Evolutionary conservation across 2,113 vertebrate genomes (phyloP), one percentile per base, ranked within the genome.

Genomic region (Corythaixoides concolor): DNA sequence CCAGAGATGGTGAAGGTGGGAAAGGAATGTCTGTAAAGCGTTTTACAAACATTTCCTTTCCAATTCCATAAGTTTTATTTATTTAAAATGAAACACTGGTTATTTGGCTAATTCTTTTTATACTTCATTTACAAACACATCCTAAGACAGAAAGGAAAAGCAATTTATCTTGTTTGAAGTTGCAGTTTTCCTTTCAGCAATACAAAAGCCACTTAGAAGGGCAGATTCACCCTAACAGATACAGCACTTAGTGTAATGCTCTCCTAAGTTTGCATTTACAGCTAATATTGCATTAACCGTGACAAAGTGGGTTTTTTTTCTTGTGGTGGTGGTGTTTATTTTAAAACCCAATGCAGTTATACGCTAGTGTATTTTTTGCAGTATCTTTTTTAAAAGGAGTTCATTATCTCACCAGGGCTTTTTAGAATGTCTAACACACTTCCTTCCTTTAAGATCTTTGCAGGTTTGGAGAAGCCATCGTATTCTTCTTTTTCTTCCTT

Each of bases 341-440:
- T 69, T 9, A 12, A 39, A 74, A 88, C 86, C 37, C 32, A 41
- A 39, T 58, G 28, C 18, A 50, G n/a, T 39, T 72, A 45, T 3
- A 50, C 5, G 20, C 41, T 56, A 78, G 27, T 8, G 1, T 45
- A 37, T 45, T 67, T 93, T 62, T 35, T 32, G 28, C 64, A 88
- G 1, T 41, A 11, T 55, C 14, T 35, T 83, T 83, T 81, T 82
- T 39, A n/a, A 20, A 62, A 47, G 12, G 26, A 88, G 28, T 37
- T 84, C 17, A 60, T 77, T 58, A 63, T 96, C 98, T 98, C 76
- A 99, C 99, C 99, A 67, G 99, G 98, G 41, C 94, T 98, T 96
- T 99, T 99, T 49, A 99, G 98, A 96, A 99, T 94, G 97, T 99
- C 99, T 85, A 99, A 96, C 80, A 99, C 99, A 86, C 99, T 99